A percentile compares a stretch with the other conserved stretches of the same genome.
Evolutionary conservation across 2,888 invertebrate species (phyloP).

Genomic region (Microctonus hyperodae): DNA sequence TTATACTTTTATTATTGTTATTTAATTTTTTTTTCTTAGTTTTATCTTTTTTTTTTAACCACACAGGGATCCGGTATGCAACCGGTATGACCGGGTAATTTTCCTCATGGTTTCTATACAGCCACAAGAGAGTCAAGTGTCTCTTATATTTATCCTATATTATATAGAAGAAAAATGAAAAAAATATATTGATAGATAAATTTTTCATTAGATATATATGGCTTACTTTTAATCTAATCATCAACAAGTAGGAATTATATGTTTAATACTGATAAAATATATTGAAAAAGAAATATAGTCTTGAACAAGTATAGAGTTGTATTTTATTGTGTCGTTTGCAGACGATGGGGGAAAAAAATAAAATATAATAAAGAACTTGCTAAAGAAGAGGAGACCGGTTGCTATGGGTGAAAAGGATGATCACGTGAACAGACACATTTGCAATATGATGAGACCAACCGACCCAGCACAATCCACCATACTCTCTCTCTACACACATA

Average conservation of each 20-base stretch:
- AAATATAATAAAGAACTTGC: background rate
- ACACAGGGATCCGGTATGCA: slow-evolving; percentile 14
- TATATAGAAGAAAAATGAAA: background rate
- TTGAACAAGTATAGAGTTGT: too few species aligned
- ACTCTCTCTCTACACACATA: too few species aligned
- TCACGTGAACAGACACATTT: background rate
- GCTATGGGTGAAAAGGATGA: background rate
- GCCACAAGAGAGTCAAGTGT: background rate
- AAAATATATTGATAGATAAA: background rate
- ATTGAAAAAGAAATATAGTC: background rate
- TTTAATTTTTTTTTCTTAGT: background rate
- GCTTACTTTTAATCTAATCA: background rate
- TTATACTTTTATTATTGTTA: slow-evolving; percentile 10
- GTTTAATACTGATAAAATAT: background rate
- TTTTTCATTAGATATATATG: background rate
- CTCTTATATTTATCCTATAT: background rate
- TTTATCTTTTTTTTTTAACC: background rate
- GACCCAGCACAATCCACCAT: background rate
- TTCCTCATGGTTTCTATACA: slow-evolving; percentile 5
- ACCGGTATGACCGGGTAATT: slow-evolving; percentile 20
- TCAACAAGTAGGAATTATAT: background rate
- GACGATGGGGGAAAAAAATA: slow-evolving; percentile 24
- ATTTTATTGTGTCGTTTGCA: background rate
- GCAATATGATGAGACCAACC: background rate
- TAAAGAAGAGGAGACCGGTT: background rate